Percentiles rank a stretch among this genome's conserved stretches.
phyloP scores from a whole-genome alignment of 2,797 vertebrate genomes.

The Dipus sagitta region DNA sequence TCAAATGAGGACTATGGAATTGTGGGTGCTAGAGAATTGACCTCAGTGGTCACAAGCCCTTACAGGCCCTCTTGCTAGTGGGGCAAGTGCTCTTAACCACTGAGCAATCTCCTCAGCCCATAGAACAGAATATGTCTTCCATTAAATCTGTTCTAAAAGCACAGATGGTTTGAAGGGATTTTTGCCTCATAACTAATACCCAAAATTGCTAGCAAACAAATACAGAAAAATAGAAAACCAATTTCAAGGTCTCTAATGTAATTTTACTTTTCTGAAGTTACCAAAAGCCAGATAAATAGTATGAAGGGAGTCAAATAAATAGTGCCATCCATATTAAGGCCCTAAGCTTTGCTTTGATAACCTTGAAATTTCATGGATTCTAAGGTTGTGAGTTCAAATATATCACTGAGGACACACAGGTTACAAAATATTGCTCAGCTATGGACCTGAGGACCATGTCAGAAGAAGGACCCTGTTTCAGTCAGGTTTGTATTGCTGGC shows the following conservation, averaged over 20 bases:
- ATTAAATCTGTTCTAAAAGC: neutral
- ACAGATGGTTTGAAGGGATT: neutral
- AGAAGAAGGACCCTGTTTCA: neutral
- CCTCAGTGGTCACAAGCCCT: no score
- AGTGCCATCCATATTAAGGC: no score
- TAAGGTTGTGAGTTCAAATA: neutral
- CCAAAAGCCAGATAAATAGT: neutral
- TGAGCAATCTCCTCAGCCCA: no score
- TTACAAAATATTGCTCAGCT: neutral
- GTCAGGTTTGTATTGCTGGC: no score
- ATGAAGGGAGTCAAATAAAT: neutral
- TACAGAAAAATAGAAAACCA: neutral
- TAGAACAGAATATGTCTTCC: neutral
- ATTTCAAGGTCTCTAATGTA: neutral
- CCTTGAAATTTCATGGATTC: neutral
- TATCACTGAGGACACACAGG: neutral
- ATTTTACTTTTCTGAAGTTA: neutral
- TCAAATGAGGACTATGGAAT: no score
- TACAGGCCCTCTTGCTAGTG: no score
- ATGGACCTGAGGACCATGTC: neutral
- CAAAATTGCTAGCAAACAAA: neutral
- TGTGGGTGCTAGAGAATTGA: no score
- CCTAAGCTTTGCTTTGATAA: neutral
- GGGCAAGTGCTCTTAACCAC: no score
- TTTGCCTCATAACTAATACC: neutral